Base-by-base conservation (phyloP, 2,888 invertebrate genomes). In the Lacanobia wlatinum region DNA sequence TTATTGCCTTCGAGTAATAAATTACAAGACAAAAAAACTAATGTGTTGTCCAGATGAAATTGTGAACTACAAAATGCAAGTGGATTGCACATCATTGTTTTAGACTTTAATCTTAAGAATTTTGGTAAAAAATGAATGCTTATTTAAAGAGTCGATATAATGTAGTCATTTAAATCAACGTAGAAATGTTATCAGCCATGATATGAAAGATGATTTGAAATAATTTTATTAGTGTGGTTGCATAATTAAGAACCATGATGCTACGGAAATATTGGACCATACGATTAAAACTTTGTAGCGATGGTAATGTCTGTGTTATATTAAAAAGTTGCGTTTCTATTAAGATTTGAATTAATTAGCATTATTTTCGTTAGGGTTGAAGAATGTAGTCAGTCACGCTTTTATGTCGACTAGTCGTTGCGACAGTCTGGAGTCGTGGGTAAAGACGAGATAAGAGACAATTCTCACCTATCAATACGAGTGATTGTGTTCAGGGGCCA, bases 301-400 rank as follows among this genome's bases (percentile, higher is more conserved):
- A 69, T 82, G 74, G 71, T 74, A 74, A 80, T 79, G 66, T 85
- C 70, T 83, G 84, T 89, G 86, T 85, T 85, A 84, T 80, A 88
- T 85, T 84, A 83, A 82, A 89, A 89, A 84, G 84, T 91, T 90
- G 87, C 85, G 89, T 91, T 90, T 87, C 88, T 84, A 88, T 87
- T 86, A 88, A 88, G 88, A 89, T 91, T 90, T 84, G 81, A 85
- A 87, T 90, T 89, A 90, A 88, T 91, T 92, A 92, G 90, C 88
- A 70, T 93, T 92, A 92, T 89, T 91, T 91, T 90, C 69, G 84
- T 88, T 92, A 90, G 89, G 80, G 84, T 28, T 85, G 89, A 70
- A 65, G 74, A 82, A 84, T 82, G 81, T 87, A 88, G 86, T 88
- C 87, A 89, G 87, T 89, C 83, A 89, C 80, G 90, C 89, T 90